phyloP scores from a whole-genome alignment of 2,888 invertebrate genomes.

The Epistrophe eligans region DNA sequence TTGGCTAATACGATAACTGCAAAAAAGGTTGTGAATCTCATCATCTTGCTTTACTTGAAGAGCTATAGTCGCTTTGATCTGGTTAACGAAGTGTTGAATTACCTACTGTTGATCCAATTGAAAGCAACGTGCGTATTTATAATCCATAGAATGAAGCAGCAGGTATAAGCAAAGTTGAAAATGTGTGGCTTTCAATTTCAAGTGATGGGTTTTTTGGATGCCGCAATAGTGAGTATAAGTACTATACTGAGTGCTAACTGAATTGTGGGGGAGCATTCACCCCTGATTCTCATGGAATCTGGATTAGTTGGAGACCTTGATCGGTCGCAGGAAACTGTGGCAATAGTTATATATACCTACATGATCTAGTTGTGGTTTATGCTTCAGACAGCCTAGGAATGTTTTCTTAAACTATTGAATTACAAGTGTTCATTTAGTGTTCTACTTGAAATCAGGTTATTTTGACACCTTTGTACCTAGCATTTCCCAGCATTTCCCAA shows the following conservation, averaged over 20 bases:
- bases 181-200: constrained; percentile 4
- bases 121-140: constrained; percentile 62
- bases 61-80: constrained; percentile 44
- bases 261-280: constrained; percentile 43
- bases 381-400: constrained; percentile 55
- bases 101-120: constrained; percentile 54
- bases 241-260: neutral
- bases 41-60: constrained; percentile 43
- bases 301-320: constrained; percentile 66
- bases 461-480: constrained; percentile 1
- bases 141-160: constrained; percentile 27
- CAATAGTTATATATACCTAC: constrained; percentile 29
- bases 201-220: constrained; percentile 35
- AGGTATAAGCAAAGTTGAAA: constrained; percentile 11
- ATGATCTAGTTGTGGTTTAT: constrained; percentile 63
- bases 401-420: constrained; percentile 32
- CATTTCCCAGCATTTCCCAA: constrained; percentile 13
- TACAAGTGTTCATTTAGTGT: constrained; percentile 8
- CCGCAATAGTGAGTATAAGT: constrained; percentile 16
- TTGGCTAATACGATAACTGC: constrained; percentile 41
- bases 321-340: constrained; percentile 58
- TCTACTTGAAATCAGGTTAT: constrained; percentile 28
- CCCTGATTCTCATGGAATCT: constrained; percentile 50
- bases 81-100: constrained; percentile 60
- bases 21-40: constrained; percentile 42